Evolutionary conservation across 2,888 invertebrate species (phyloP), one percentile per base, ranked within the genome.

Genomic region (Ophion ventricosus): DNA sequence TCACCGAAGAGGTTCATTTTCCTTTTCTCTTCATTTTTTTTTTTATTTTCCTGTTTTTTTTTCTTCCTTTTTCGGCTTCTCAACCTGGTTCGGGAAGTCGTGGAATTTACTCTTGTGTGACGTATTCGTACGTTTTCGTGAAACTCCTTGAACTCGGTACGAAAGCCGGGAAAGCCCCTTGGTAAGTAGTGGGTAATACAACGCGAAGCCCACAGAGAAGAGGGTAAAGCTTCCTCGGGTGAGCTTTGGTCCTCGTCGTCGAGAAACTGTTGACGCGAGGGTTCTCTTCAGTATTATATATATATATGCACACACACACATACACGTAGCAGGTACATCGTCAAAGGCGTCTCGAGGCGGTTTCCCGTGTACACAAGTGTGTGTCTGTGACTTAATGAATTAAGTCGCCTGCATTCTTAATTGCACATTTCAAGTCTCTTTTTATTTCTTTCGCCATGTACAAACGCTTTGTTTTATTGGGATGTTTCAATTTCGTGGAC

Each of bases 341-440:
- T 54, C 75, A 49, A 35, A 75, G 64, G 23, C 54, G 77, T 72
- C 35, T 40, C 66, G 56, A 66, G 82, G 79, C 84, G 81, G 78
- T 86, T 86, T 43, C 14, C 25, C 66, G 43, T 23, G 49, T 14
- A 3, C 17, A 17, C 17, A 2, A 4, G 14, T 14, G 49, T 49
- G 17, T 49, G 49, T 14, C 23, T 8, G 87, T 61, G 74, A 87
- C 90, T 89, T 90, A 90, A 91, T 90, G 90, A 92, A 92, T 92
- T 89, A 91, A 91, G 89, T 91, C 49, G 49, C 0, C 90, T 86
- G 88, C 88, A 89, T 89, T 89, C 90, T 90, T 91, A 91, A 90
- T 90, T 90, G 88, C 89, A 88, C 86, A 49, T 17, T 80, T 78
- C 66, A 82, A 85, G 8, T 20, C n/a, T 25, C 54, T 49, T n/a